A percentile compares a stretch with the other conserved stretches of the same genome.
Evolutionary conservation across 2,797 vertebrate species (phyloP).

Genomic region (Taeniopygia guttata): DNA sequence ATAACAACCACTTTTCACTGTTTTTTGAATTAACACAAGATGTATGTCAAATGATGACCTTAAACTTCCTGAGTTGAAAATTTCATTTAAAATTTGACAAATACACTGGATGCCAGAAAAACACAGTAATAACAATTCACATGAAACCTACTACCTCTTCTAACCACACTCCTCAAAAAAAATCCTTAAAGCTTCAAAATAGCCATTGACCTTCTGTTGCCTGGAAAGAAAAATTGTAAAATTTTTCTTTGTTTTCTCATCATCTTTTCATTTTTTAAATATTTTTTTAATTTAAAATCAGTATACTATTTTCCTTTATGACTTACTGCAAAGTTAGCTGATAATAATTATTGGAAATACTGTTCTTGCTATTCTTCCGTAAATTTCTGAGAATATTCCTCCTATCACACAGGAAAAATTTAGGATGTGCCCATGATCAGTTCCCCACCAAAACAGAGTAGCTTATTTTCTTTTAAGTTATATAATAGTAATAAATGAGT

Average conservation of each 20-base stretch:
- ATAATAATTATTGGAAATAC: not conserved
- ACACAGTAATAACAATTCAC: not conserved
- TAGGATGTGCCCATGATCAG: not conserved
- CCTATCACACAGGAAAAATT: not conserved
- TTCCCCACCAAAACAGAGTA: not conserved
- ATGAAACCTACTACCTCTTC: not conserved
- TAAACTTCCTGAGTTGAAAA: constrained; percentile 48
- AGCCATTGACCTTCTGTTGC: not conserved
- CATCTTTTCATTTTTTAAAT: not conserved
- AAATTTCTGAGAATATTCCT: not conserved
- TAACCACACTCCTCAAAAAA: not conserved
- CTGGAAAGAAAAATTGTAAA: not conserved
- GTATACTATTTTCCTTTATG: not conserved
- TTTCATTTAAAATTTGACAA: constrained; percentile 65
- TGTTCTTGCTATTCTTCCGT: not conserved
- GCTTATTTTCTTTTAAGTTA: not conserved
- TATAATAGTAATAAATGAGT: not conserved
- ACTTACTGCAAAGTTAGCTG: not conserved
- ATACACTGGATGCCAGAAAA: constrained; percentile 44
- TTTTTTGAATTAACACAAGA: constrained; percentile 66
- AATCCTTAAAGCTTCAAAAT: not conserved
- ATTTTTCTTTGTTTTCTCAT: not conserved
- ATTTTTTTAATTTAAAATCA: not conserved
- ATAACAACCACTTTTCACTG: constrained; percentile 57
- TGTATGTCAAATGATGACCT: constrained; percentile 65